Conservation (phyloP, 2,113 vertebrate species). For the Siphamia tubifer region DNA sequence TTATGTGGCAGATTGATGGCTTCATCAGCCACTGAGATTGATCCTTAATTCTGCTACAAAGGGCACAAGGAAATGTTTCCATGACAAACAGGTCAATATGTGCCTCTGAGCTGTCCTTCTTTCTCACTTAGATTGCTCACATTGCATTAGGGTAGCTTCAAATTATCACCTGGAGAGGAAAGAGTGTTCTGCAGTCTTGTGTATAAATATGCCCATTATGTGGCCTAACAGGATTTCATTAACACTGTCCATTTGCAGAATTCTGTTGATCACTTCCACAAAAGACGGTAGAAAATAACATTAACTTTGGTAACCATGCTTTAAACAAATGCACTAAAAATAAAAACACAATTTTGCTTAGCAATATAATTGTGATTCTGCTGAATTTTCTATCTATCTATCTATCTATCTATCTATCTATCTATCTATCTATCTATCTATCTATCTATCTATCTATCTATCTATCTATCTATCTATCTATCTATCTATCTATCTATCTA, state of each 20-base stretch:
- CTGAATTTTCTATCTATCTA: too few species aligned
- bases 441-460: too few species aligned
- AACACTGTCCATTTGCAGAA: background rate
- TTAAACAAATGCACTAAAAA: too few species aligned
- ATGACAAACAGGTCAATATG: slow-evolving; percentile 61
- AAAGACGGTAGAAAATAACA: too few species aligned
- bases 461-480: too few species aligned
- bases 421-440: too few species aligned
- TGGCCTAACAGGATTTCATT: background rate
- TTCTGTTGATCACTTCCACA: background rate
- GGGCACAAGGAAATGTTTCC: slow-evolving; percentile 54
- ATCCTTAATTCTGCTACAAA: slow-evolving; percentile 61
- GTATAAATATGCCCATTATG: background rate
- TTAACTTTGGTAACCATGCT: too few species aligned
- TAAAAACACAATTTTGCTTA: too few species aligned
- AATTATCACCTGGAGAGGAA: background rate
- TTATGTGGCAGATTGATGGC: slow-evolving; percentile 66
- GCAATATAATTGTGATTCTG: too few species aligned
- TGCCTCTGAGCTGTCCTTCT: slow-evolving; percentile 48
- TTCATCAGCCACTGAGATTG: slow-evolving; percentile 71
- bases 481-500: too few species aligned
- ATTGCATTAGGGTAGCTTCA: background rate
- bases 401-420: too few species aligned
- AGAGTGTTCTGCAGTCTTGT: background rate
- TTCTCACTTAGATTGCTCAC: slow-evolving; percentile 22